Conservation (phyloP, 2,797 vertebrate genomes). For the Rhinatrema bivittatum region DNA sequence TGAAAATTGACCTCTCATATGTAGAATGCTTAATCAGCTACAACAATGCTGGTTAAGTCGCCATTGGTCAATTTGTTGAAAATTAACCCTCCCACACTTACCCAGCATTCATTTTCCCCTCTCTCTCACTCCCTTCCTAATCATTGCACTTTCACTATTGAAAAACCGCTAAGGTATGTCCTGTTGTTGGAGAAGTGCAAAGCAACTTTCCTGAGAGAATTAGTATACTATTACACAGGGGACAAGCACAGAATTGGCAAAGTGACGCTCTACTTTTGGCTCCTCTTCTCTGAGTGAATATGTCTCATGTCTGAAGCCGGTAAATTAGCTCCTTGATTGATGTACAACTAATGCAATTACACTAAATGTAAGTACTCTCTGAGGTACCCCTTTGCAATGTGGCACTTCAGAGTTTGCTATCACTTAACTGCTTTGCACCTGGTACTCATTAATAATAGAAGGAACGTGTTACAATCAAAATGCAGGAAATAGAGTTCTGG, state of each 20-base stretch:
- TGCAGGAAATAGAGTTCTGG: not conserved
- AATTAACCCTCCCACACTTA: too few species aligned
- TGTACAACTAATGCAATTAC: slow-evolving; percentile 29
- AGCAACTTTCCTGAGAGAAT: too few species aligned
- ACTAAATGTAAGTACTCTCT: slow-evolving; percentile 25
- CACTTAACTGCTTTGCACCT: not conserved
- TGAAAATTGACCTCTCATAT: too few species aligned
- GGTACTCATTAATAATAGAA: slow-evolving; percentile 8
- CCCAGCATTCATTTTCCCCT: too few species aligned
- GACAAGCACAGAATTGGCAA: accelerated
- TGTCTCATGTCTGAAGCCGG: slow-evolving; percentile 22
- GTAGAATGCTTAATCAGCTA: too few species aligned
- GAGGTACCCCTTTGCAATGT: slow-evolving; percentile 9
- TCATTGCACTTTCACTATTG: too few species aligned
- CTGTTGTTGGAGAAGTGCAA: too few species aligned
- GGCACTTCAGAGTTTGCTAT: not conserved
- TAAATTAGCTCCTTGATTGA: slow-evolving; percentile 23
- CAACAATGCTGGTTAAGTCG: too few species aligned
- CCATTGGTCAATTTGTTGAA: too few species aligned
- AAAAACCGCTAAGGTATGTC: too few species aligned
- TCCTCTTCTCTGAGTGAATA: slow-evolving; percentile 8
- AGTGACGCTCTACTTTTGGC: not conserved
- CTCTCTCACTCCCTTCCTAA: too few species aligned
- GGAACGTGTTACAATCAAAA: slow-evolving; percentile 14
- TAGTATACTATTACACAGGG: too few species aligned